These are phyloP conservation scores for Dyspetes luteomarginatus DNA, from an alignment of 2,888 invertebrate genomes.

Conservation along the genomic window DNA sequence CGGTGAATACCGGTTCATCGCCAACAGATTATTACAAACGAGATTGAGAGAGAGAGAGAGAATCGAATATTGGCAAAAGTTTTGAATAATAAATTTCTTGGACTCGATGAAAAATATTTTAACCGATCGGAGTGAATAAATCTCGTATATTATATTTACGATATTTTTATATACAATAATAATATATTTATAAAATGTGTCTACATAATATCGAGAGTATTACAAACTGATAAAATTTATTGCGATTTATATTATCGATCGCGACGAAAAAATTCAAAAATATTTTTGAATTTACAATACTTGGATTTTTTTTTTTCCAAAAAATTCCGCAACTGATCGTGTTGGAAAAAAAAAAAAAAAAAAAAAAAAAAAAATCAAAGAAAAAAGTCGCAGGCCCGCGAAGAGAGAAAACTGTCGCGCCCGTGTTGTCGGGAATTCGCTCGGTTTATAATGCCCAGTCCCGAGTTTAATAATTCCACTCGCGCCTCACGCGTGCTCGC, in stretches of 20 bases:
- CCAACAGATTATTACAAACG: not conserved
- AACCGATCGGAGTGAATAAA: not conserved
- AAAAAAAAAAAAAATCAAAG: not conserved
- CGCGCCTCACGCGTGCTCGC: constrained; percentile 48
- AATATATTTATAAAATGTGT: not conserved
- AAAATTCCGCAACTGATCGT: no score
- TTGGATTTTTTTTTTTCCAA: not conserved
- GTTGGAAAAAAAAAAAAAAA: not conserved
- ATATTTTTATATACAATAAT: not conserved
- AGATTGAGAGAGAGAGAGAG: not conserved
- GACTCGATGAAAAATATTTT: constrained; percentile 7
- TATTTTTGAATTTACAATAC: no score
- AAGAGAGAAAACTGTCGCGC: constrained; percentile 12
- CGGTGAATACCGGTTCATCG: constrained; percentile 61
- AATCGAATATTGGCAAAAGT: constrained; percentile 20
- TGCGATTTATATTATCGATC: no score
- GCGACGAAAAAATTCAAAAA: no score
- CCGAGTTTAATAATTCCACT: constrained; percentile 57
- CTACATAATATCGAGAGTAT: no score
- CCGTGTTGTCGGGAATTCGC: not conserved
- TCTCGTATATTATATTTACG: not conserved
- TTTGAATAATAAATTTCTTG: constrained; percentile 12
- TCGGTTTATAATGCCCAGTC: constrained; percentile 14
- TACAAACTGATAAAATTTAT: no score
- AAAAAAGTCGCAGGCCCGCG: not conserved